These are phyloP conservation scores for Denticeps clupeoides DNA, from an alignment of 2,797 vertebrate genomes.

Conservation along the genomic window DNA sequence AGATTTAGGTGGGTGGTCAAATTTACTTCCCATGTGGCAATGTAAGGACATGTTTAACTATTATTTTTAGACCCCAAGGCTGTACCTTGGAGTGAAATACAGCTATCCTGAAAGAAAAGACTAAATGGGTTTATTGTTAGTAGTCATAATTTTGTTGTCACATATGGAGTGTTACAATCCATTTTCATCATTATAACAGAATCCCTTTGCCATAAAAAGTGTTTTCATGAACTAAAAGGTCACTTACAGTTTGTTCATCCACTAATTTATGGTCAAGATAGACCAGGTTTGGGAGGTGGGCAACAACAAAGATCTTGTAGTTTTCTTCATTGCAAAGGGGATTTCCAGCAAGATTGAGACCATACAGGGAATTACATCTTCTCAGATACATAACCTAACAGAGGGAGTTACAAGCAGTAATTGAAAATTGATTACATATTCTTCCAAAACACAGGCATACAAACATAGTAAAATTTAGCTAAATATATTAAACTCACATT, in stretches of 20 bases:
- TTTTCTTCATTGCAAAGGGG: constrained; percentile 52
- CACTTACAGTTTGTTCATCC: constrained; percentile 60
- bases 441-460: background rate
- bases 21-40: no score
- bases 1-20: no score
- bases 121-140: no score
- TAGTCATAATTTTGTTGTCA: no score
- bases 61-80: no score
- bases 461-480: background rate
- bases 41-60: no score
- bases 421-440: background rate
- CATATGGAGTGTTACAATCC: background rate
- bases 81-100: no score
- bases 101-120: no score
- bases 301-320: constrained; percentile 61
- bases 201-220: no score
- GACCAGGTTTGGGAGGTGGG: constrained; percentile 66
- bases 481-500: constrained; percentile 59
- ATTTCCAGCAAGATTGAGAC: constrained; percentile 71
- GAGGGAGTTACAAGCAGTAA: background rate
- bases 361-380: constrained; percentile 61
- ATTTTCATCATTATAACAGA: no score
- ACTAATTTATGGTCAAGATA: constrained; percentile 72
- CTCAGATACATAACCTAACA: constrained; percentile 72
- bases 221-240: background rate